Conservation (phyloP, 2,797 vertebrate species). For the Gadopsis bispinosus region DNA sequence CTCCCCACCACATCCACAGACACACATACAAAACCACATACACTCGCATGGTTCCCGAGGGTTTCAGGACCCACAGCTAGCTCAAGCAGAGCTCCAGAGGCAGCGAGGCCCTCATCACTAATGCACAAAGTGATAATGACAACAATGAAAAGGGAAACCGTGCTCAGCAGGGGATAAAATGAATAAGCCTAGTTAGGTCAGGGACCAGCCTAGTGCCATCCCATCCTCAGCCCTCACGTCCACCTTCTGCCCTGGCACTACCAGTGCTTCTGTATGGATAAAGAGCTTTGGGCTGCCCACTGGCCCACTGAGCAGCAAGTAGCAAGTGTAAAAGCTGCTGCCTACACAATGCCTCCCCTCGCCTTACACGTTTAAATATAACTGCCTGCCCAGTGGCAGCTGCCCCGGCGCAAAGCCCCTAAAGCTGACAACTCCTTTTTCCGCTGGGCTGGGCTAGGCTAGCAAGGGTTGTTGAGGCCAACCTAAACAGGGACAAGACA, state of each 20-base stretch:
- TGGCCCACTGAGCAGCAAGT: slow-evolving; percentile 76
- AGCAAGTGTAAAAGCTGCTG: slow-evolving; percentile 83
- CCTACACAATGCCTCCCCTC: slow-evolving; percentile 65
- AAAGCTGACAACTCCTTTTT: slow-evolving; percentile 84
- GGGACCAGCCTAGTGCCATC: slow-evolving; percentile 47
- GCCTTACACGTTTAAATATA: slow-evolving; percentile 85
- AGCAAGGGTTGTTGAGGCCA: slow-evolving; percentile 65
- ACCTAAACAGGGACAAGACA: slow-evolving; percentile 68
- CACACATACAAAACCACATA: slow-evolving; percentile 40
- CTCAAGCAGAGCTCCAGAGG: slow-evolving; percentile 29
- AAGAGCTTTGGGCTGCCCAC: slow-evolving; percentile 80
- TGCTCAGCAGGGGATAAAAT: slow-evolving; percentile 47
- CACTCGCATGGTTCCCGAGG: slow-evolving; percentile 6
- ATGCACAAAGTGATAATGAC: slow-evolving; percentile 61
- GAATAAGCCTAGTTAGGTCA: slow-evolving; percentile 61
- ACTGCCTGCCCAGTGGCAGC: slow-evolving; percentile 80
- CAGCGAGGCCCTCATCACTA: slow-evolving; percentile 19
- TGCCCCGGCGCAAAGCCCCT: slow-evolving; percentile 82
- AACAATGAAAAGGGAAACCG: slow-evolving; percentile 53
- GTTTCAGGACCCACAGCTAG: slow-evolving; percentile 23
- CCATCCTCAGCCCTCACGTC: slow-evolving; percentile 53
- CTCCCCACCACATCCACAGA: slow-evolving; percentile 39
- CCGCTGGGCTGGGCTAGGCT: slow-evolving; percentile 54
- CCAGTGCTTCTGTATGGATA: slow-evolving; percentile 80
- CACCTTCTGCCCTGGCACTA: slow-evolving; percentile 63